Evolutionary conservation across 2,113 vertebrate genomes (phyloP).

Genomic region (Nestor notabilis): DNA sequence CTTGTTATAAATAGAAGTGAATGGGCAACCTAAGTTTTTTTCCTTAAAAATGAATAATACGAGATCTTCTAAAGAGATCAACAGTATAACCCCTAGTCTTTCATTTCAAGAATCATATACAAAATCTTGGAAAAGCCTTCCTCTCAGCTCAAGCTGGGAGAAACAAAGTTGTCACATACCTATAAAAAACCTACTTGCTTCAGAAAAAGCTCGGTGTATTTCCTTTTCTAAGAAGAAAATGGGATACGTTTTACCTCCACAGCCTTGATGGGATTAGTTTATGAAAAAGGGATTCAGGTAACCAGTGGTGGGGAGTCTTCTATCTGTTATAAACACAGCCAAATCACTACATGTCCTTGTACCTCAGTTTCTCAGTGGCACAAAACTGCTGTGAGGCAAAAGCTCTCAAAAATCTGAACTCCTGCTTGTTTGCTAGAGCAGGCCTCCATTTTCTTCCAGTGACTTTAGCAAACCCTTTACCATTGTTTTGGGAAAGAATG

Average conservation of each 20-base stretch:
- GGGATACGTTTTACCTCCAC: background rate
- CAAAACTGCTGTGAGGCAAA: background rate
- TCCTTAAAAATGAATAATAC: background rate
- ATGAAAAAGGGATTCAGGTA: background rate
- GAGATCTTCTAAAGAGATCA: background rate
- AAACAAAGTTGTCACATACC: background rate
- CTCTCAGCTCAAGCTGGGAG: background rate
- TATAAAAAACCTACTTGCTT: background rate
- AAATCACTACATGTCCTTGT: background rate
- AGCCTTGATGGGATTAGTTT: background rate
- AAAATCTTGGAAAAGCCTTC: background rate
- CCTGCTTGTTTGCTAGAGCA: background rate
- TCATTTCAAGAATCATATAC: background rate
- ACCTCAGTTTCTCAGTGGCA: background rate
- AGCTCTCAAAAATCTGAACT: background rate
- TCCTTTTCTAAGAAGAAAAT: background rate
- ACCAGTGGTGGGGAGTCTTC: background rate
- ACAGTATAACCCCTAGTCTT: background rate
- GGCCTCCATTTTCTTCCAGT: background rate
- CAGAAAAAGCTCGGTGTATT: background rate
- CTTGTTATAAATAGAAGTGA: background rate
- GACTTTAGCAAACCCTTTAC: background rate
- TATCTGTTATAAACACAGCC: background rate
- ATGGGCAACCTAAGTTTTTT: background rate
- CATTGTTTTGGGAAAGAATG: background rate